Evolutionary conservation across 1,140 invertebrate genomes (phyloP).

Genomic region (Aphelenchoides besseyi): DNA sequence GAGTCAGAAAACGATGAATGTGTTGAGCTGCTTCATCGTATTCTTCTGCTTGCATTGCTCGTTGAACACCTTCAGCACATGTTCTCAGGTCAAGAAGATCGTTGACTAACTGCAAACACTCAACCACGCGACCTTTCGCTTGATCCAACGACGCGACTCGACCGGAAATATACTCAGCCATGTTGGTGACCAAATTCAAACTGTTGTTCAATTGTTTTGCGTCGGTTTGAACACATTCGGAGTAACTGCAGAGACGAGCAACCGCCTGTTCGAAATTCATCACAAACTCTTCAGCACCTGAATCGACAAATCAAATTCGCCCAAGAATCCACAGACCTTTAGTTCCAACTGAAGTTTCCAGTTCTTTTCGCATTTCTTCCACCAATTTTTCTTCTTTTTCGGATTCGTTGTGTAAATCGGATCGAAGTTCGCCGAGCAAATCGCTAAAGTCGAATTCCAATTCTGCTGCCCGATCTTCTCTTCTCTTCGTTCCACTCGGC

Average conservation of each 20-base stretch:
- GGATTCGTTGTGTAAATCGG: constrained; percentile 23
- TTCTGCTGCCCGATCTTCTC: neutral
- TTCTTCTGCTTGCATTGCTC: constrained; percentile 80
- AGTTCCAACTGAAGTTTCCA: constrained; percentile 29
- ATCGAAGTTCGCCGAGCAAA: constrained; percentile 11
- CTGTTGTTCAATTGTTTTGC: constrained; percentile 43
- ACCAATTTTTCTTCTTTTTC: constrained; percentile 44
- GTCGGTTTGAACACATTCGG: constrained; percentile 47
- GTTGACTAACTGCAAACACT: constrained; percentile 88
- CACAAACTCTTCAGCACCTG: constrained; percentile 39
- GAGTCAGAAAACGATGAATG: constrained; percentile 86
- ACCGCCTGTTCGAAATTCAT: constrained; percentile 52
- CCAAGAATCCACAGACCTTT: constrained; percentile 24
- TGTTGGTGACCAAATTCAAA: constrained; percentile 45
- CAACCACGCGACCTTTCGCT: constrained; percentile 86
- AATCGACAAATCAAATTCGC: constrained; percentile 27
- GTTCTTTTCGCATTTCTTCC: constrained; percentile 35
- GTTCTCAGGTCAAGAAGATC: constrained; percentile 91
- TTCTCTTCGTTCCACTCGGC: too few species aligned
- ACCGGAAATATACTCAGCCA: constrained; percentile 58
- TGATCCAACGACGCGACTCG: constrained; percentile 79
- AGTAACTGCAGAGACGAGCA: constrained; percentile 47
- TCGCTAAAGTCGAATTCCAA: constrained; percentile 25
- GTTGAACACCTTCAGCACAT: constrained; percentile 88
- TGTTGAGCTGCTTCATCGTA: constrained; percentile 83